These are phyloP conservation scores for Trissoscelio sp. DNA, from an alignment of 2,888 invertebrate genomes.

Conservation along the genomic window DNA sequence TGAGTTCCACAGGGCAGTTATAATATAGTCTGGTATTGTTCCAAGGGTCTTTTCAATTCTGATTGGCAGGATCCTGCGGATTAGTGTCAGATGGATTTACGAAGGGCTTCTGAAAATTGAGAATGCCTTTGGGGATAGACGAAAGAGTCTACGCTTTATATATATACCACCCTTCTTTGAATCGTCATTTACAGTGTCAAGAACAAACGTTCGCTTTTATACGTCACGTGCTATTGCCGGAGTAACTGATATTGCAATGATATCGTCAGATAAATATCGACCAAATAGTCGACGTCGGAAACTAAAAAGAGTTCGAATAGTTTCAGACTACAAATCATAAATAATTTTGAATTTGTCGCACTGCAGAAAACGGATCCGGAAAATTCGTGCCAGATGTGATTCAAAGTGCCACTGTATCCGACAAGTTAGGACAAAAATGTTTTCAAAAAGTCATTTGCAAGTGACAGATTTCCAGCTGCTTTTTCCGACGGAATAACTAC, in stretches of 20 bases:
- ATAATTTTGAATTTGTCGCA: constrained; percentile 50
- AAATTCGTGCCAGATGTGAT: constrained; percentile 50
- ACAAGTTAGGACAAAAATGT: constrained; percentile 55
- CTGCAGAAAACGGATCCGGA: constrained; percentile 34
- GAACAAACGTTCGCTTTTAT: constrained; percentile 56
- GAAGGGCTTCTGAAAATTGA: constrained; percentile 72
- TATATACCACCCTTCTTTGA: constrained; percentile 45
- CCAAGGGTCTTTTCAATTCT: constrained; percentile 70
- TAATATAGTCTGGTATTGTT: constrained; percentile 71
- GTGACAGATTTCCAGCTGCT: constrained; percentile 41
- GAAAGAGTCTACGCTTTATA: constrained; percentile 40
- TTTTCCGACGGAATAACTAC: constrained; percentile 40
- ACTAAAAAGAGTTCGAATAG: constrained; percentile 23
- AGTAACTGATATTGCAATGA: constrained; percentile 50
- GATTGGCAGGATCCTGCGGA: constrained; percentile 74
- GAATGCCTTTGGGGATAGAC: constrained; percentile 57
- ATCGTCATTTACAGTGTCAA: constrained; percentile 64
- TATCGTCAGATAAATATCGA: constrained; percentile 40
- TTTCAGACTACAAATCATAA: constrained; percentile 28
- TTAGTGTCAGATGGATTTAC: constrained; percentile 73
- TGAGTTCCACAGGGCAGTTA: constrained; percentile 70
- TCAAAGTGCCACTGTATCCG: constrained; percentile 45
- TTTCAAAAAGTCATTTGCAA: constrained; percentile 58
- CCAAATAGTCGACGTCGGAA: constrained; percentile 15
- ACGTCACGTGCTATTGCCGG: constrained; percentile 37